Base-by-base conservation (phyloP, 2,888 invertebrate genomes). In the Morpho achilles region DNA sequence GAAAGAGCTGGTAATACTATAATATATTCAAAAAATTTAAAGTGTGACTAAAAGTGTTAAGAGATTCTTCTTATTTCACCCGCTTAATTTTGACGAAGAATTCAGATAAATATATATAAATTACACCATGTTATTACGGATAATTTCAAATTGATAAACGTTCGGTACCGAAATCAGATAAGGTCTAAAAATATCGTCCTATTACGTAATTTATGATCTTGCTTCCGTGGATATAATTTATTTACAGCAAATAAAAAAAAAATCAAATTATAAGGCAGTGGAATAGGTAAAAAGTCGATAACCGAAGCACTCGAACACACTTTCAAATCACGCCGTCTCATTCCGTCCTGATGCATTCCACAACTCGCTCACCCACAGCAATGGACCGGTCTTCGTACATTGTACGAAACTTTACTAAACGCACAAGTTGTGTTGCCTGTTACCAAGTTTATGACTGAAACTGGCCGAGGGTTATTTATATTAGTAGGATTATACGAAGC, bases 311-410 rank as follows among this genome's bases (percentile, higher is more conserved):
- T 75, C 71, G 75, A 76, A 74, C 75, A 84, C 79, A 88, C 86
- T 89, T 88, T 88, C 86, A 85, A 87, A 87, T 84, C 80, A 79
- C 77, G 74, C 75, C 74, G 79, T 73, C 77, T 80, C 74, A 71
- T 82, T 81, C 77, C 82, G 84, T 86, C 85, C 76, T 75, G 74
- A 53, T 84, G 82, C 90, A 90, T 90, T 88, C 90, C 89, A 77
- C 80, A 82, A 87, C 88, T 83, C 79, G 87, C 86, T 90, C 88
- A 90, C 89, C 89, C 88, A 89, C 87, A 89, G 86, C 68, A 67
- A 61, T 75, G 76, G 89, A 89, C 89, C 87, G 88, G 89, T 89
- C 89, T 69, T 79, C 77, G 79, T 82, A 79, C 85, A 81, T 85
- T 86, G 83, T 87, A 88, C 83, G 77, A 85, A 82, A 83, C 79